Percentiles rank a stretch among this genome's conserved stretches.
These are phyloP conservation scores for Pollenia angustigena DNA, from an alignment of 2,888 invertebrate genomes.

Conservation along the genomic window DNA sequence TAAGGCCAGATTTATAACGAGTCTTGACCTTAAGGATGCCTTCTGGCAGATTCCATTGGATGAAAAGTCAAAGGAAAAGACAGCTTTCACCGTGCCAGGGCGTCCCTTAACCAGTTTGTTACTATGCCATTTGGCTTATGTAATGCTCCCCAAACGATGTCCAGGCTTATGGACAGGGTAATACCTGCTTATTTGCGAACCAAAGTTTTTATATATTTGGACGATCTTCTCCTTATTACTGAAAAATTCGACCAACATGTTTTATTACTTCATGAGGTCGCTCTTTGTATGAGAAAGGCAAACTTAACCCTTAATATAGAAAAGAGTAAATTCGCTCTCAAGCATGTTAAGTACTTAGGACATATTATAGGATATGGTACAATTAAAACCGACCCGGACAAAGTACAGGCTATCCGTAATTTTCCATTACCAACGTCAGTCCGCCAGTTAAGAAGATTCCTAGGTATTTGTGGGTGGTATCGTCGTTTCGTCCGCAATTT, in stretches of 20 bases:
- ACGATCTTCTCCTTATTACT: slow-evolving; percentile 41
- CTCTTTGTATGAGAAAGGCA: neutral
- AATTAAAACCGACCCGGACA: slow-evolving; percentile 50
- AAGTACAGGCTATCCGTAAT: slow-evolving; percentile 36
- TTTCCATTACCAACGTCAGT: slow-evolving; percentile 49
- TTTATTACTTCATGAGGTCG: slow-evolving; percentile 4
- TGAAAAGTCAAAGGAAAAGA: slow-evolving; percentile 23
- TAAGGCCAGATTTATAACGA: slow-evolving; percentile 31
- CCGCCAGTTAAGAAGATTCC: slow-evolving; percentile 36
- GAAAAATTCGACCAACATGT: slow-evolving; percentile 50
- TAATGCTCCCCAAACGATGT: slow-evolving; percentile 36
- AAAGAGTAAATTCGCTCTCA: slow-evolving; percentile 1
- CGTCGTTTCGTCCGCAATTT: slow-evolving; percentile 19
- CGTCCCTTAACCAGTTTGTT: slow-evolving; percentile 2
- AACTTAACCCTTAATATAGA: neutral
- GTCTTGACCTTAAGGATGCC: slow-evolving; percentile 32
- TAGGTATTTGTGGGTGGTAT: slow-evolving; percentile 47
- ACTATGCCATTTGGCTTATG: slow-evolving; percentile 7
- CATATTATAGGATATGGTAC: slow-evolving; percentile 13
- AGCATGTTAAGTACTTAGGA: slow-evolving; percentile 3
- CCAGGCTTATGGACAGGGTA: slow-evolving; percentile 22
- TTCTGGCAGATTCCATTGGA: slow-evolving; percentile 23
- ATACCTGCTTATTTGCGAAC: slow-evolving; percentile 7
- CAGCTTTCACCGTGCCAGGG: slow-evolving; percentile 22
- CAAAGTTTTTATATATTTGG: slow-evolving; percentile 27